Base-by-base conservation (phyloP, 2,888 invertebrate species). In the Melinaea menophilus region DNA sequence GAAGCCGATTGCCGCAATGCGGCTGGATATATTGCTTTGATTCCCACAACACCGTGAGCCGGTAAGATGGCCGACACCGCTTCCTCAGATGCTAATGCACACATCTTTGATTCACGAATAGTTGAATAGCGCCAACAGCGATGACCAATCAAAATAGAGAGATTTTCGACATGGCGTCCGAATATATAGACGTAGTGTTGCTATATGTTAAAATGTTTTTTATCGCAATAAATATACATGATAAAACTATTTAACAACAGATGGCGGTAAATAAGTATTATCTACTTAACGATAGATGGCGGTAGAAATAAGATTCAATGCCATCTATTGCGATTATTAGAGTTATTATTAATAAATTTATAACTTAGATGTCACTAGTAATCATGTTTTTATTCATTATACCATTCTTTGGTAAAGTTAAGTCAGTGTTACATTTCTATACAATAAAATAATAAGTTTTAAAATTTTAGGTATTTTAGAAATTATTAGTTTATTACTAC, bases 121-220 rank as follows among this genome's bases (percentile, higher is more conserved):
- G 67, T 59, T 58, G 64, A 56, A 64, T 56, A 62, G 65, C 65
- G 56, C 45, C 41, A 59, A 62, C 61, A 34, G 33, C 34, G 65
- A 63, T 58, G 77, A 88, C 90, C 90, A 90, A 90, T 90, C 85
- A 89, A 82, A 85, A 85, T 76, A 80, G 79, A 81, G 85, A 71
- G 76, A 76, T 73, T 75, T 71, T 41, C 22, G 72, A 74, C 54
- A 82, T 81, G 81, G 82, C 85, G 79, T 54, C 70, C 41, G 31
- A 78, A 85, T 81, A 69, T 90, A 90, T 88, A 87, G 58, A 5
- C 22, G 5, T 5, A 65, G 79, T 68, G 82, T 83, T 89, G 82
- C 90, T 82, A 87, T 59, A 59, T 74, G 11, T 3, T 65, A 65
- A 71, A 73, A 5, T 22, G 5, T 5, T 65, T 79, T 68, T 81